A percentile compares a stretch with the other conserved stretches of the same genome.
Evolutionary conservation across 2,113 vertebrate genomes (phyloP).

Genomic region (Platysternon megacephalum): DNA sequence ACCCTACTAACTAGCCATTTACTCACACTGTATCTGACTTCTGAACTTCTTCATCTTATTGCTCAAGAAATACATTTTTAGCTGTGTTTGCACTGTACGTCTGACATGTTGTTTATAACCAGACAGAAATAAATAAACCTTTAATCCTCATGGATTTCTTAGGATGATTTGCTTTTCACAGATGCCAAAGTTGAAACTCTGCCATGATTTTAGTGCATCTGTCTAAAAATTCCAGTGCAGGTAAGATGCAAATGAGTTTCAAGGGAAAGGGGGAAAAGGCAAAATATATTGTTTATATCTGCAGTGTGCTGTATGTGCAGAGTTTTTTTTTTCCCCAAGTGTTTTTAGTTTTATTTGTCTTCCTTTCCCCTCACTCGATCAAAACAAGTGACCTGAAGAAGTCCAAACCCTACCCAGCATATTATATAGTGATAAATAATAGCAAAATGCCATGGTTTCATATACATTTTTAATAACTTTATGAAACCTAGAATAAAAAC

Average conservation of each 20-base stretch:
- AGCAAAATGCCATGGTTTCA: background rate
- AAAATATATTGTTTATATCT: rapidly evolving
- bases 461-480: background rate
- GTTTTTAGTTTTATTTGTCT: background rate
- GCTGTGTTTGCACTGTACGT: background rate
- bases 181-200: background rate
- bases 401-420: background rate
- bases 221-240: background rate
- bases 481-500: background rate
- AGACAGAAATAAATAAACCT: background rate
- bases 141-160: background rate
- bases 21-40: background rate
- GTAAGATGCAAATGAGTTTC: background rate
- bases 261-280: background rate
- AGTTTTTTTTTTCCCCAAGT: background rate
- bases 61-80: background rate
- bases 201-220: background rate
- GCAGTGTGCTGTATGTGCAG: rapidly evolving
- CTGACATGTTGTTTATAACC: background rate
- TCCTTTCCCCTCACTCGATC: rapidly evolving
- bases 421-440: background rate
- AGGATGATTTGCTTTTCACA: background rate
- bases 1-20: background rate
- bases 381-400: background rate
- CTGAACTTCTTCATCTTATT: background rate